A percentile compares a stretch with the other conserved stretches of the same genome.
Evolutionary conservation across 2,113 vertebrate genomes (phyloP).

Genomic region (Tichodroma muraria): DNA sequence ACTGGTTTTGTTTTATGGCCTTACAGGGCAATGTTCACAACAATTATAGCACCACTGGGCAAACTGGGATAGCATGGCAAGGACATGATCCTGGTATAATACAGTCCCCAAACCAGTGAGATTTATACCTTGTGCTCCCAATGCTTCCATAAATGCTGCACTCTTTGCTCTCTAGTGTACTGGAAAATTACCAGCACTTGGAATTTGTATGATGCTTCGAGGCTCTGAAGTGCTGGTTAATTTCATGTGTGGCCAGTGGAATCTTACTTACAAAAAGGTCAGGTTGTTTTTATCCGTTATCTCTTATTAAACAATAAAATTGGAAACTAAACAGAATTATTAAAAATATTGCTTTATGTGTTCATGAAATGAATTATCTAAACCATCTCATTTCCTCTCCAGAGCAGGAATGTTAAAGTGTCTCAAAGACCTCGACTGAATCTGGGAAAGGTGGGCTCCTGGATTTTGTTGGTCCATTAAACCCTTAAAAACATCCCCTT

Average conservation of each 20-base stretch:
- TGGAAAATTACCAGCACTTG: neutral
- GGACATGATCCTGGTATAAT: neutral
- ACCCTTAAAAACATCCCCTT: neutral
- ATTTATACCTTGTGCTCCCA: neutral
- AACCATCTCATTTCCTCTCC: neutral
- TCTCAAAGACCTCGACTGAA: neutral
- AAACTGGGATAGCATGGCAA: neutral
- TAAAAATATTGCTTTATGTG: neutral
- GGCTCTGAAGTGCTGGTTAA: neutral
- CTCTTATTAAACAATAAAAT: neutral
- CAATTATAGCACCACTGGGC: neutral
- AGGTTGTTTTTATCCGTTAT: neutral
- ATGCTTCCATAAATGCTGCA: neutral
- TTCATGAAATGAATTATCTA: neutral
- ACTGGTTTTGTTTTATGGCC: neutral
- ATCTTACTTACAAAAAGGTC: conserved; percentile 2
- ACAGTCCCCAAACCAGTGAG: neutral
- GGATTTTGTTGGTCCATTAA: neutral
- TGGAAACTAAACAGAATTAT: neutral
- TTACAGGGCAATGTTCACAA: neutral
- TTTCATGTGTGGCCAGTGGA: neutral
- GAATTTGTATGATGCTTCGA: neutral
- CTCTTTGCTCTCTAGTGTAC: neutral
- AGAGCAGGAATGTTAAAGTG: neutral
- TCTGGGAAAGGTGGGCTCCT: neutral